Evolutionary conservation across 2,113 vertebrate species (phyloP).

Genomic region (Callipepla squamata): DNA sequence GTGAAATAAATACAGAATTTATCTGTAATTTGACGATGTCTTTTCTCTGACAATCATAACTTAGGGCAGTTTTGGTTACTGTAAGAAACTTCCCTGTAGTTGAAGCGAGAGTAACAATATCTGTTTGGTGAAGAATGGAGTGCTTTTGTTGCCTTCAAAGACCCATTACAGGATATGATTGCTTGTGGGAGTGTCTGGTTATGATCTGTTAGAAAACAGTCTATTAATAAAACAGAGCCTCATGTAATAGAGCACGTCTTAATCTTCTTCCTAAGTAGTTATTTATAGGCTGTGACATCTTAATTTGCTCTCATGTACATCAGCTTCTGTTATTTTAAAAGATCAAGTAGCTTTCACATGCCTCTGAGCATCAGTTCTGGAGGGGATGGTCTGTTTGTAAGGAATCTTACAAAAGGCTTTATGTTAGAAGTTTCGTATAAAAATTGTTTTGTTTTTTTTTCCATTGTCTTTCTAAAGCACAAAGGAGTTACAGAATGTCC

Average conservation of each 20-base stretch:
- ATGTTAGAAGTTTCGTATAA: background rate
- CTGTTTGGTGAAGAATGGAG: constrained; percentile 32
- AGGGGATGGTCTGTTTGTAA: background rate
- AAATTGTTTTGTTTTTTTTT: background rate
- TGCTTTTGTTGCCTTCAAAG: constrained; percentile 53
- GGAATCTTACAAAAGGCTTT: background rate
- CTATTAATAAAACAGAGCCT: constrained; percentile 61
- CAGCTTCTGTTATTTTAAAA: constrained; percentile 50
- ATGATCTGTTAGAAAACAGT: constrained; percentile 67
- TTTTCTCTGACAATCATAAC: background rate
- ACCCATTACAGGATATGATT: background rate
- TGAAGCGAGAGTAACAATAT: background rate
- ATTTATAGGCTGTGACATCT: constrained; percentile 63
- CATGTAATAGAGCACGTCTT: constrained; percentile 48
- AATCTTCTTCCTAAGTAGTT: constrained; percentile 58
- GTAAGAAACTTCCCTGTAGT: constrained; percentile 24
- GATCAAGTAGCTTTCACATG: constrained; percentile 43
- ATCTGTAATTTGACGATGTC: background rate
- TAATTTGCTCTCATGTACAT: constrained; percentile 54
- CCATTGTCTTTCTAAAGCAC: background rate
- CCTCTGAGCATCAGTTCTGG: constrained; percentile 26
- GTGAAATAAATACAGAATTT: background rate
- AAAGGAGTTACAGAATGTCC: background rate
- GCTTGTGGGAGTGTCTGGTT: constrained; percentile 56
- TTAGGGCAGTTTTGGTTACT: background rate